Evolutionary conservation across 23 tunicate genomes (phyloP).

Genomic region (Styela clava): DNA sequence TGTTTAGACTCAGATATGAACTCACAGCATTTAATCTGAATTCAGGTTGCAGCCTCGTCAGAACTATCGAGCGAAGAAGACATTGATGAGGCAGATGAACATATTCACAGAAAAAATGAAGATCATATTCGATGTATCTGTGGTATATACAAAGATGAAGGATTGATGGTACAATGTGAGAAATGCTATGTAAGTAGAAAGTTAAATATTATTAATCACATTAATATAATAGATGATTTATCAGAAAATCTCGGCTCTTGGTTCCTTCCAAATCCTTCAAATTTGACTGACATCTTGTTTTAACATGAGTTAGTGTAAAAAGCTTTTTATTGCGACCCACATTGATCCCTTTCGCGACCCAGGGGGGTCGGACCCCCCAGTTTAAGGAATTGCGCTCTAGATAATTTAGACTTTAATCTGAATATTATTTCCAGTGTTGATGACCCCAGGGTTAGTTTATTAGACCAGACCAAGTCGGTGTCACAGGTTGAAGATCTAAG

Average conservation of each 20-base stretch:
- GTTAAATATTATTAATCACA: too few relatives aligned
- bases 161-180: conserved; percentile 91
- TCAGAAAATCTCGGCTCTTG: not conserved
- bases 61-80: conserved; percentile 14
- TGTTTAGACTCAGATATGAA: too few relatives aligned
- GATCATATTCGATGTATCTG: conserved; percentile 88
- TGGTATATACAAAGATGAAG: conserved; percentile 76
- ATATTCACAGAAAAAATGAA: conserved; percentile 51
- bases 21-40: too few relatives aligned
- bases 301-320: not conserved
- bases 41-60: not conserved
- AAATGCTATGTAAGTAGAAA: conserved; percentile 77
- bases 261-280: not conserved
- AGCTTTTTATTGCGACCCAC: not conserved
- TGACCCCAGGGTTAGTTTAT: too few relatives aligned
- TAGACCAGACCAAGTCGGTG: too few relatives aligned
- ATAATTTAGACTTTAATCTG: too few relatives aligned
- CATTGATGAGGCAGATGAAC: conserved; percentile 3
- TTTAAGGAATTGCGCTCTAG: too few relatives aligned
- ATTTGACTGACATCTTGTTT: not conserved
- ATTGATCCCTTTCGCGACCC: too few relatives aligned
- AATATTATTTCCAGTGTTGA: too few relatives aligned
- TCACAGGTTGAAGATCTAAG: too few relatives aligned
- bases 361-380: too few relatives aligned
- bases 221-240: too few relatives aligned